Conservation (phyloP, 2,888 invertebrate species). For the Caenorhabditis plicata region DNA sequence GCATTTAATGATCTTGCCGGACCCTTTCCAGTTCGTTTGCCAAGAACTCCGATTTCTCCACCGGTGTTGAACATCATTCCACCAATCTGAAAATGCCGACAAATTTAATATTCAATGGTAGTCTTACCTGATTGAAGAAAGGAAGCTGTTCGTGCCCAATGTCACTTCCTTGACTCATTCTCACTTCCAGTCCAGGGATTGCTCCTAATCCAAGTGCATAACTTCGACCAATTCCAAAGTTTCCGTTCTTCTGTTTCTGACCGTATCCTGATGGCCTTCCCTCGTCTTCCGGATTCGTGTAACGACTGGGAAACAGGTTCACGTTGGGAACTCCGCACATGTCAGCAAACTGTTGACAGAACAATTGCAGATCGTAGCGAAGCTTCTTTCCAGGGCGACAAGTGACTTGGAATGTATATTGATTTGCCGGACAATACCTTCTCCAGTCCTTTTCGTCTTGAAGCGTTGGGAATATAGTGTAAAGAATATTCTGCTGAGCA, state of each 20-base stretch:
- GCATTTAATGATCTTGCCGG: conserved; percentile 52
- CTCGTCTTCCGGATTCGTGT: conserved; percentile 34
- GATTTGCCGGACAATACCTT: conserved; percentile 54
- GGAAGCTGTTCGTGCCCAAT: conserved; percentile 49
- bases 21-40: conserved; percentile 49
- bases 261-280: conserved; percentile 58
- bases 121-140: conserved; percentile 44
- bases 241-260: conserved; percentile 60
- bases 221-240: conserved; percentile 51
- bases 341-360: conserved; percentile 56
- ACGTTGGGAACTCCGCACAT: conserved; percentile 58
- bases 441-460: conserved; percentile 51
- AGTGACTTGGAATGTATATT: conserved; percentile 56
- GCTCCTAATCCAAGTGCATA: conserved; percentile 56
- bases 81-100: conserved; percentile 38
- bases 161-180: conserved; percentile 44
- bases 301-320: conserved; percentile 45
- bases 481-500: conserved; percentile 43
- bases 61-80: conserved; percentile 59
- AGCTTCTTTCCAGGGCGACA: conserved; percentile 58
- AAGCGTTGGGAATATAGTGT: conserved; percentile 48
- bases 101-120: background rate
- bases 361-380: conserved; percentile 57
- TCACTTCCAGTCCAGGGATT: conserved; percentile 48
- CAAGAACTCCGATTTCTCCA: conserved; percentile 50